phyloP scores from a whole-genome alignment of 2,113 vertebrate genomes.

The Varanus komodoensis region DNA sequence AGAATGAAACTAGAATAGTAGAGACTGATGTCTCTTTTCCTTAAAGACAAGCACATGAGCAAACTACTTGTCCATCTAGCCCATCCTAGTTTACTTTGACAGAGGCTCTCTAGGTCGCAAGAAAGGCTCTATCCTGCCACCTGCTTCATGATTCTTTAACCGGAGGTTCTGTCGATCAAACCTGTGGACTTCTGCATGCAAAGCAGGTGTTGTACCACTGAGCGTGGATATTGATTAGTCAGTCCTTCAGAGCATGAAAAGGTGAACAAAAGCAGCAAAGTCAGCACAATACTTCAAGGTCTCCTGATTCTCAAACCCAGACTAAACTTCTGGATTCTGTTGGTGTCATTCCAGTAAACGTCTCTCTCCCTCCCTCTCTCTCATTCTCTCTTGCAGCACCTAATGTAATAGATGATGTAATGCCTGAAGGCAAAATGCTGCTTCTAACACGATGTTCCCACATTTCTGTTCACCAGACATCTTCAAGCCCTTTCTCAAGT shows the following conservation, averaged over 20 bases:
- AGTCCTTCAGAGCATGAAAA: neutral
- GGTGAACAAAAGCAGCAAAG: neutral
- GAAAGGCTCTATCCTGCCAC: neutral
- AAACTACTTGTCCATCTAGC: neutral
- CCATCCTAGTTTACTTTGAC: neutral
- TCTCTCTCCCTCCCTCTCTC: neutral
- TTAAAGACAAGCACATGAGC: neutral
- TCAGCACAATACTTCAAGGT: constrained; percentile 2
- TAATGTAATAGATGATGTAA: constrained; percentile 13
- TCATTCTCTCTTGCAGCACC: neutral
- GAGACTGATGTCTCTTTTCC: neutral
- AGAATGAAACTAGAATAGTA: neutral
- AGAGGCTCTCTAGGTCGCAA: neutral
- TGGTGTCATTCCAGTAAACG: neutral
- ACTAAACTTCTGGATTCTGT: constrained; percentile 26
- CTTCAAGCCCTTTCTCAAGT: constrained; percentile 32
- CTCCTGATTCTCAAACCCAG: constrained; percentile 2
- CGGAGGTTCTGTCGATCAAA: neutral
- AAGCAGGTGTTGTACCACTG: neutral
- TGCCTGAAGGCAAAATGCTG: neutral
- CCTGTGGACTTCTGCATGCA: neutral
- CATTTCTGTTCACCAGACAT: constrained; percentile 14
- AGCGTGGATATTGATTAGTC: neutral
- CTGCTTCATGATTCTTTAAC: neutral
- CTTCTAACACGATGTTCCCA: neutral